Percentiles rank a stretch among this genome's conserved stretches.
These are phyloP conservation scores for Nothocercus nigrocapillus DNA, from an alignment of 2,113 vertebrate genomes.

Conservation along the genomic window DNA sequence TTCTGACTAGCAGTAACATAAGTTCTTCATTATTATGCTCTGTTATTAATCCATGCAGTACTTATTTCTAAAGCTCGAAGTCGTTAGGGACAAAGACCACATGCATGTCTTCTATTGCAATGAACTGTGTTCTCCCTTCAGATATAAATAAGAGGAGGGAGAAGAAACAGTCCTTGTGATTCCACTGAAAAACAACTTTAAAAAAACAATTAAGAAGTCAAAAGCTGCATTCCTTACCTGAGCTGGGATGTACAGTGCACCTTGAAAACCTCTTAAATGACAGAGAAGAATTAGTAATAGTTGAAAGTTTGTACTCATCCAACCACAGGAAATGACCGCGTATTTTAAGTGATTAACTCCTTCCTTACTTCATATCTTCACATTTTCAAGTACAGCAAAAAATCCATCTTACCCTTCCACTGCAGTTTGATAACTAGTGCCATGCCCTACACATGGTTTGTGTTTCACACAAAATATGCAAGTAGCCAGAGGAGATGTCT, in stretches of 20 bases:
- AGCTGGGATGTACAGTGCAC: slow-evolving; percentile 31
- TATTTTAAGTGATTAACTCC: slow-evolving; percentile 58
- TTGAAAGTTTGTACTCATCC: slow-evolving; percentile 44
- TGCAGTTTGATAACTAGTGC: background rate
- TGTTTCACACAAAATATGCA: background rate
- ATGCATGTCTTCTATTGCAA: background rate
- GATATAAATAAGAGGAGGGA: slow-evolving; percentile 9
- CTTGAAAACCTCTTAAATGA: slow-evolving; percentile 50
- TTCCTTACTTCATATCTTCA: slow-evolving; percentile 17
- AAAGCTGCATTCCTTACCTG: slow-evolving; percentile 66
- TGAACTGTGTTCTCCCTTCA: slow-evolving; percentile 14
- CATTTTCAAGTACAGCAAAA: slow-evolving; percentile 3
- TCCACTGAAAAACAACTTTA: background rate
- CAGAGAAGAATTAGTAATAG: slow-evolving; percentile 50
- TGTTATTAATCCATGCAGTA: background rate
- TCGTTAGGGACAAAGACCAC: background rate
- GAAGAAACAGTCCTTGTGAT: background rate
- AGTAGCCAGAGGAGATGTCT: background rate
- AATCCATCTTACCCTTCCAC: background rate
- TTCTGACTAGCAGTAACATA: background rate
- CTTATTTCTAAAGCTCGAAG: background rate
- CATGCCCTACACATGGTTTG: background rate
- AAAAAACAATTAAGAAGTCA: slow-evolving; percentile 29
- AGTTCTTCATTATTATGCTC: background rate
- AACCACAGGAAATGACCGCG: slow-evolving; percentile 69